Conservation (phyloP, 2,888 invertebrate genomes). For the Leptinotarsa juncta region DNA sequence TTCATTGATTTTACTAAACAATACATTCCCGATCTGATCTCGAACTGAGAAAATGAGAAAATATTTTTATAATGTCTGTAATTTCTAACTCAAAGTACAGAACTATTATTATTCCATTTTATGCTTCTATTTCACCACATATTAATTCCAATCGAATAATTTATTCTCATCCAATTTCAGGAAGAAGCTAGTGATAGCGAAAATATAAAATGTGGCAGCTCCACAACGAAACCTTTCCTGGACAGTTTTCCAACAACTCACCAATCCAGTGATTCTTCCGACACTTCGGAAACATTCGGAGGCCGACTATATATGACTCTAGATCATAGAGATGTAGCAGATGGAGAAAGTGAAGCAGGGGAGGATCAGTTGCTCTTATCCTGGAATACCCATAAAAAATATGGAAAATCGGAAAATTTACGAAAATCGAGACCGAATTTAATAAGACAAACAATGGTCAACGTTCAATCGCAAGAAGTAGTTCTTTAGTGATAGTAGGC, state of each 20-base stretch:
- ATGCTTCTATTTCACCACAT: too few species aligned
- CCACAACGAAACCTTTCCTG: slow-evolving; percentile 57
- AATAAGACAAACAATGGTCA: slow-evolving; percentile 54
- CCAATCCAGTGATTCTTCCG: slow-evolving; percentile 67
- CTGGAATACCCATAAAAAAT: slow-evolving; percentile 67
- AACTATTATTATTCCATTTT: too few species aligned
- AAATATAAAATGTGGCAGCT: slow-evolving; percentile 46
- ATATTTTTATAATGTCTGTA: too few species aligned
- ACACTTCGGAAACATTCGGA: slow-evolving; percentile 61
- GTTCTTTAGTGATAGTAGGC: slow-evolving; percentile 53
- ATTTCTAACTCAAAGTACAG: too few species aligned
- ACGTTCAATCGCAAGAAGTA: slow-evolving; percentile 57
- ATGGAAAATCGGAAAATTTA: slow-evolving; percentile 48
- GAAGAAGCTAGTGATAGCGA: slow-evolving; percentile 58
- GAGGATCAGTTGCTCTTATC: slow-evolving; percentile 69
- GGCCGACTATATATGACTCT: slow-evolving; percentile 63
- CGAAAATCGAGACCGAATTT: slow-evolving; percentile 46
- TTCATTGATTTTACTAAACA: too few species aligned
- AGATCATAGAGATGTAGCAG: slow-evolving; percentile 55
- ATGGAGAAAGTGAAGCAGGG: slow-evolving; percentile 46
- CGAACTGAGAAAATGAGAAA: too few species aligned
- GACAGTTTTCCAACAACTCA: slow-evolving; percentile 54
- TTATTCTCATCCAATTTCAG: slow-evolving; percentile 35
- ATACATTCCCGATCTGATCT: too few species aligned
- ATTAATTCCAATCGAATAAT: too few species aligned